Evolutionary conservation across 2,113 vertebrate genomes (phyloP).

Genomic region (Leptobrachium ailaonicum): DNA sequence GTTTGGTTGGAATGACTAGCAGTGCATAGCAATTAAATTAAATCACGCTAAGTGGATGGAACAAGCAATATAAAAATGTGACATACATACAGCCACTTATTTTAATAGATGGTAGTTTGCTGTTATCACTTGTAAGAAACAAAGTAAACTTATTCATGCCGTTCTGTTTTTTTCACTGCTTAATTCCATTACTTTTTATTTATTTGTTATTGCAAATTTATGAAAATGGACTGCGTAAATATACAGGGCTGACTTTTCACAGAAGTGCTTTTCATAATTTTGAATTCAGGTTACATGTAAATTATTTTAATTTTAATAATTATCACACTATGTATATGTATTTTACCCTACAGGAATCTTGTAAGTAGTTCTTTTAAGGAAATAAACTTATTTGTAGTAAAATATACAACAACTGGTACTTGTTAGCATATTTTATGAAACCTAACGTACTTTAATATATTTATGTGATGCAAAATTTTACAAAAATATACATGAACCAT

Average conservation of each 20-base stretch:
- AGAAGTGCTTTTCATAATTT: constrained; percentile 73
- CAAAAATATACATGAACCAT: constrained; percentile 80
- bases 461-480: constrained; percentile 82
- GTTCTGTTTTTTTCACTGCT: not conserved
- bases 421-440: constrained; percentile 92
- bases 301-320: constrained; percentile 76
- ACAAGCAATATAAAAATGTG: not conserved
- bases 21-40: not conserved
- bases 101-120: constrained; percentile 22
- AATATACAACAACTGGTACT: constrained; percentile 85
- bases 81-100: constrained; percentile 62
- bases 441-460: constrained; percentile 80
- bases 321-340: constrained; percentile 87
- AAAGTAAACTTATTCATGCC: constrained; percentile 20
- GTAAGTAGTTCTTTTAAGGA: constrained; percentile 73
- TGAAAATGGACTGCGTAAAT: constrained; percentile 61
- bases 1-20: not conserved
- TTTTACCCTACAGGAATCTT: constrained; percentile 85
- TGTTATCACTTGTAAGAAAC: constrained; percentile 1
- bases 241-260: constrained; percentile 61
- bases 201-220: constrained; percentile 57
- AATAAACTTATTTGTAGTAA: constrained; percentile 82
- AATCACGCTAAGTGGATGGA: no score
- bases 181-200: constrained; percentile 1
- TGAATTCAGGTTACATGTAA: constrained; percentile 75